Conservation (phyloP, 2,888 invertebrate species). For the Pinctada fucata region DNA sequence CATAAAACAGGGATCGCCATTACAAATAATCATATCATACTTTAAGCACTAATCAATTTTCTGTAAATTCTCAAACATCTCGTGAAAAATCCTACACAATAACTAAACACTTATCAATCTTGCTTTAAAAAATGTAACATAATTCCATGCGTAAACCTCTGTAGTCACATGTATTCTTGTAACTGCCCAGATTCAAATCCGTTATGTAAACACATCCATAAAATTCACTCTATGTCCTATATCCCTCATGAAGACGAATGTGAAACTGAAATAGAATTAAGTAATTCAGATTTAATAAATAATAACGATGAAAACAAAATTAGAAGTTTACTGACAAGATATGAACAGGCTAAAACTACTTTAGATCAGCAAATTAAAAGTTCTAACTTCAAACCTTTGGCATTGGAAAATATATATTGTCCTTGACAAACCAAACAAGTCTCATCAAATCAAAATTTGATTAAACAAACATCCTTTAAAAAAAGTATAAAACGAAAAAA, state of each 20-base stretch:
- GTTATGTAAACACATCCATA: slow-evolving; percentile 25
- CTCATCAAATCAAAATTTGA: not conserved
- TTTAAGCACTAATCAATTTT: not conserved
- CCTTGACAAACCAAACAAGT: not conserved
- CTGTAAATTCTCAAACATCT: not conserved
- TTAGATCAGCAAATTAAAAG: not conserved
- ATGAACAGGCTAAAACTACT: not conserved
- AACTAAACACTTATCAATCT: not conserved
- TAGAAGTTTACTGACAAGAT: not conserved
- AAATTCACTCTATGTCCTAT: slow-evolving; percentile 5
- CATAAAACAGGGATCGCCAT: not conserved
- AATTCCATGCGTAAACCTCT: slow-evolving; percentile 17
- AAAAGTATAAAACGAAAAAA: not conserved
- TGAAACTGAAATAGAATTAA: slow-evolving; percentile 1
- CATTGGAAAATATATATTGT: slow-evolving; percentile 2
- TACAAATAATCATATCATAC: slow-evolving; percentile 3
- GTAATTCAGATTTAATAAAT: not conserved
- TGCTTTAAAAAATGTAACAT: slow-evolving; percentile 20
- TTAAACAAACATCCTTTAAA: not conserved
- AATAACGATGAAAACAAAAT: not conserved
- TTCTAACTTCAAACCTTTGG: not conserved
- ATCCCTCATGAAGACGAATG: not conserved
- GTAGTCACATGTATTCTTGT: slow-evolving; percentile 22
- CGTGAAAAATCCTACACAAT: not conserved
- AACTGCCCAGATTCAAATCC: slow-evolving; percentile 7